Evolutionary conservation across 92 coral and sea anemone species (phyloP), one percentile per base, ranked within the genome.

Genomic region (Porites lobata): DNA sequence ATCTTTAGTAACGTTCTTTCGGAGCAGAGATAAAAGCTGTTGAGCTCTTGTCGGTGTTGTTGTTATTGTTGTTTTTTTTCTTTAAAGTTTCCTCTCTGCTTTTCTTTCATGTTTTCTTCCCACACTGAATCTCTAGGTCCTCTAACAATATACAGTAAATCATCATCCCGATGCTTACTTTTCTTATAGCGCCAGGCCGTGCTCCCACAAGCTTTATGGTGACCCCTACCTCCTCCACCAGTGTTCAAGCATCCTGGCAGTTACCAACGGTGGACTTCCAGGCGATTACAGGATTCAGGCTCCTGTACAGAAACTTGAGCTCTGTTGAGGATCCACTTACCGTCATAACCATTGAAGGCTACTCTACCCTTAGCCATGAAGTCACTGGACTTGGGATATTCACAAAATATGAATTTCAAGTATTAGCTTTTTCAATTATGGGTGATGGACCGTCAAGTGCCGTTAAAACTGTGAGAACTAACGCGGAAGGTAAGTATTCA

Each of bases 401-500:
- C 0, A 29, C 3, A 38, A 38, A 38, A n/a, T 1, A 13, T 65
- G 1, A 2, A 0, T 7, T 65, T 20, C 79, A 83, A 65, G 90
- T 90, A 50, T 78, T 61, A 24, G 93, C 93, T 1, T 77, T 79
- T 13, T 69, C 90, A 10, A 50, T 73, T 13, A 9, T 43, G n/a
- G 93, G 93, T 5, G 13, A 69, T 15, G 93, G 93, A 22, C 73
- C 76, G 18, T 61, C 22, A 50, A 90, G 86, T 54, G 4, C 72
- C 8, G 71, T 63, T 0, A 1, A 29, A 20, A 61, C 17, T 7
- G 71, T 62, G 61, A 78, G 59, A 1, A 78, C 83, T 32, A 64
- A 63, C 6, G 83, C 13, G 50, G 50, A 13, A n/a, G 83, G 83
- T 19, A 18, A 62, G 66, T 62, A 62, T 62, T 14, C 66, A 14